A percentile compares a stretch with the other conserved stretches of the same genome.
Evolutionary conservation across 2,113 vertebrate genomes (phyloP).

Genomic region (Lucifuga dentata): DNA sequence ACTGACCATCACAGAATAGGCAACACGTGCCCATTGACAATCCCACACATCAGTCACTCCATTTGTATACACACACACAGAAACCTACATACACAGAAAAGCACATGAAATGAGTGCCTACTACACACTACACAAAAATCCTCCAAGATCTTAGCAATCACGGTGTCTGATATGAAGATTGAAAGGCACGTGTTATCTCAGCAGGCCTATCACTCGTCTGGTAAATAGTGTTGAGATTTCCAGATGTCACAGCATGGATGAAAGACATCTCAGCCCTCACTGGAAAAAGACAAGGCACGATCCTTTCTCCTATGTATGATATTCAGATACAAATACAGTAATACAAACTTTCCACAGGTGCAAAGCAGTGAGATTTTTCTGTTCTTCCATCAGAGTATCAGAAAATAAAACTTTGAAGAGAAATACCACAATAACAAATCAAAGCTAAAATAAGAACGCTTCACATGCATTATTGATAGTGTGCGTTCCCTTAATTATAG

Average conservation of each 20-base stretch:
- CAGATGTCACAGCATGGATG: no score
- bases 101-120: no score
- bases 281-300: no score
- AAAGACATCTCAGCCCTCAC: background rate
- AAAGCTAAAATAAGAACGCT: constrained; percentile 56
- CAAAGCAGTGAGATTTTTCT: no score
- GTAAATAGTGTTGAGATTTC: constrained; percentile 8
- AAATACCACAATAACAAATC: constrained; percentile 37
- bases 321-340: background rate
- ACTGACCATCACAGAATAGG: background rate
- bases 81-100: background rate
- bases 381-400: no score
- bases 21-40: background rate
- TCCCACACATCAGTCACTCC: background rate
- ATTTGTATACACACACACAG: background rate
- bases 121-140: no score
- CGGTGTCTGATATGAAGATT: background rate
- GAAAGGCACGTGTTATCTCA: constrained; percentile 1
- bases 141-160: background rate
- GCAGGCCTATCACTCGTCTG: background rate
- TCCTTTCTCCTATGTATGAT: no score
- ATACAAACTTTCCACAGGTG: background rate
- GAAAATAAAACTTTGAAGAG: constrained; percentile 42
- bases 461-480: constrained; percentile 63
- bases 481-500: constrained; percentile 34